Evolutionary conservation across 2,797 vertebrate genomes (phyloP).

Genomic region (Notamacropus eugenii): DNA sequence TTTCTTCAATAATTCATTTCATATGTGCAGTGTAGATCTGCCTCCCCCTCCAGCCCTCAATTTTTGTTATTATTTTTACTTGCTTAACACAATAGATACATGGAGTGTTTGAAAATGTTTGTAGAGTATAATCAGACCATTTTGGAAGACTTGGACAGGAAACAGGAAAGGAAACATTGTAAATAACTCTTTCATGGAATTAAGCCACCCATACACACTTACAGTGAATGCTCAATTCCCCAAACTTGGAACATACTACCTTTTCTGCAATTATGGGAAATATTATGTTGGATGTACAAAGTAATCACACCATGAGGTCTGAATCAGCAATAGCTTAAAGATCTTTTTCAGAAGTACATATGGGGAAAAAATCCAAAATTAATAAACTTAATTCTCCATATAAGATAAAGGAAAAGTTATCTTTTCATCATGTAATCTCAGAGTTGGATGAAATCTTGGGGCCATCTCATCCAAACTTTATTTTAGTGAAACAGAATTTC

Average conservation of each 20-base stretch:
- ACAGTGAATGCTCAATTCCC: background rate
- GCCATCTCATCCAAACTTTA: background rate
- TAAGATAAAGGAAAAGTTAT: background rate
- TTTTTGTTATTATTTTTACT: background rate
- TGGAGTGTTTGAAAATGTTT: background rate
- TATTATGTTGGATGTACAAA: background rate
- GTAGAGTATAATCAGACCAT: background rate
- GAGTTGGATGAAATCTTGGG: background rate
- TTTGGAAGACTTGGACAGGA: background rate
- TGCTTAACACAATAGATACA: background rate
- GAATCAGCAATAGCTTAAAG: background rate
- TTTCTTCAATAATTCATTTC: slow-evolving; percentile 17
- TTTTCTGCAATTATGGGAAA: background rate
- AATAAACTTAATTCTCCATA: background rate
- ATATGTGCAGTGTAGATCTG: slow-evolving; percentile 10
- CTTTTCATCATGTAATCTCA: background rate
- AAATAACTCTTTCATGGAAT: background rate
- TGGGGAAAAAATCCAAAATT: background rate
- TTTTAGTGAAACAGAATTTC: background rate
- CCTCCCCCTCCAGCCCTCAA: background rate
- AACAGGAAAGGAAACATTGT: background rate
- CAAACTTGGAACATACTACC: background rate
- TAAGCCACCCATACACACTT: background rate
- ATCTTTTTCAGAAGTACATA: background rate
- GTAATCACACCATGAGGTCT: background rate